Conservation (phyloP, 2,888 invertebrate species). For the Machimus atricapillus region DNA sequence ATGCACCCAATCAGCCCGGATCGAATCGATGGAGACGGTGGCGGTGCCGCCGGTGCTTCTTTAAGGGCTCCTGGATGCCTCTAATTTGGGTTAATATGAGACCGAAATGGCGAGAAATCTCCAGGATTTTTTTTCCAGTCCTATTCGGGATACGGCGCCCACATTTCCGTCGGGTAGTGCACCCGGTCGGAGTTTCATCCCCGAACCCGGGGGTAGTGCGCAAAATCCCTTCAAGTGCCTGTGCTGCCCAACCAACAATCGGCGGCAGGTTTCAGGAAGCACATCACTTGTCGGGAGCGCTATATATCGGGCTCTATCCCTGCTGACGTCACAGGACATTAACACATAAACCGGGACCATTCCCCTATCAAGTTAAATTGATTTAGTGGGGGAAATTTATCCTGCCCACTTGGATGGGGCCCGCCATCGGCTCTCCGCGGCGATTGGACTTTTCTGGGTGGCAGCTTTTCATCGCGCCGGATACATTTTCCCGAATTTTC, state of each 20-base stretch:
- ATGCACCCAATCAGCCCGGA: not conserved
- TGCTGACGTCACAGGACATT: slow-evolving; percentile 38
- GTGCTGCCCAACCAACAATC: slow-evolving; percentile 41
- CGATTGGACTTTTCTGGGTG: slow-evolving; percentile 37
- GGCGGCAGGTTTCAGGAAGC: slow-evolving; percentile 34
- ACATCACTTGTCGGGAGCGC: slow-evolving; percentile 24
- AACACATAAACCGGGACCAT: slow-evolving; percentile 28
- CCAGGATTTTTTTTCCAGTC: not conserved
- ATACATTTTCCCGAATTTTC: not conserved
- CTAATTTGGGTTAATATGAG: not conserved
- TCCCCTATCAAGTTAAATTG: slow-evolving; percentile 18
- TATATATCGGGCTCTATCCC: slow-evolving; percentile 34
- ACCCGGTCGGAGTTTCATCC: not conserved
- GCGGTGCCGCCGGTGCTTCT: not conserved
- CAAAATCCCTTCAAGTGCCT: slow-evolving; percentile 40
- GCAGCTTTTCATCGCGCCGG: slow-evolving; percentile 33
- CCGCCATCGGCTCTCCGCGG: slow-evolving; percentile 14
- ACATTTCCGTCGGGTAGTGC: not conserved
- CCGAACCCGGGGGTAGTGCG: not conserved
- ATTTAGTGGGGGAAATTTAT: slow-evolving; percentile 47
- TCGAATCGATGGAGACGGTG: not conserved
- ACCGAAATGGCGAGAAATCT: not conserved
- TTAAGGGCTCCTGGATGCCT: not conserved
- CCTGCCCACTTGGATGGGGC: slow-evolving; percentile 45
- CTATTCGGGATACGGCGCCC: not conserved